phyloP scores from a whole-genome alignment of 1,140 invertebrate genomes.

The Venturia canescens region DNA sequence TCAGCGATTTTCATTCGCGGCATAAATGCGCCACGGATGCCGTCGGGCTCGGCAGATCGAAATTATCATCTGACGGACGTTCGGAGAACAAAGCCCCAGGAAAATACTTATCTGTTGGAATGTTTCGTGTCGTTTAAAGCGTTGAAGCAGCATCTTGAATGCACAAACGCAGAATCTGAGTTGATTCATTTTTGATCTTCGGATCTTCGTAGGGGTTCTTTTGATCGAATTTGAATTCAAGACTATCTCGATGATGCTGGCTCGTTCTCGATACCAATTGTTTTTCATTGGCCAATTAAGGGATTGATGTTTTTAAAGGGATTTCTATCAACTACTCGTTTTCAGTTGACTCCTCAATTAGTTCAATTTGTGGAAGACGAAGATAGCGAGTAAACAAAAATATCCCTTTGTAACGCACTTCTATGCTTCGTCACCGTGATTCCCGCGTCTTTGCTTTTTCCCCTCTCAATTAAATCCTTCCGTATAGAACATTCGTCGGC shows the following conservation, averaged over 20 bases:
- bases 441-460: neutral
- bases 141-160: too few relatives aligned
- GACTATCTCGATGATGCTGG: too few relatives aligned
- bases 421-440: too few relatives aligned
- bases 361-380: neutral
- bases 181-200: too few relatives aligned
- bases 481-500: conserved; percentile 9
- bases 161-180: too few relatives aligned
- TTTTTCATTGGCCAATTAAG: neutral
- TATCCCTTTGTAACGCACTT: neutral
- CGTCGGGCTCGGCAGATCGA: too few relatives aligned
- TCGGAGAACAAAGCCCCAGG: too few relatives aligned
- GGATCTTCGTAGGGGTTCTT: too few relatives aligned
- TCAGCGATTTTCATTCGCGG: neutral
- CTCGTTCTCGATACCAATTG: neutral
- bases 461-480: conserved; percentile 36
- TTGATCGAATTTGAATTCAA: too few relatives aligned
- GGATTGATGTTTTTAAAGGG: neutral
- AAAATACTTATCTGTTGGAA: too few relatives aligned
- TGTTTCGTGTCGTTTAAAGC: too few relatives aligned
- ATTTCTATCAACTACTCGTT: neutral
- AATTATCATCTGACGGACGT: too few relatives aligned
- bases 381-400: neutral
- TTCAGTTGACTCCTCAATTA: neutral
- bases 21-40: neutral